Conservation (phyloP, 2,888 invertebrate genomes). For the Lasioglossum leucozonium region DNA sequence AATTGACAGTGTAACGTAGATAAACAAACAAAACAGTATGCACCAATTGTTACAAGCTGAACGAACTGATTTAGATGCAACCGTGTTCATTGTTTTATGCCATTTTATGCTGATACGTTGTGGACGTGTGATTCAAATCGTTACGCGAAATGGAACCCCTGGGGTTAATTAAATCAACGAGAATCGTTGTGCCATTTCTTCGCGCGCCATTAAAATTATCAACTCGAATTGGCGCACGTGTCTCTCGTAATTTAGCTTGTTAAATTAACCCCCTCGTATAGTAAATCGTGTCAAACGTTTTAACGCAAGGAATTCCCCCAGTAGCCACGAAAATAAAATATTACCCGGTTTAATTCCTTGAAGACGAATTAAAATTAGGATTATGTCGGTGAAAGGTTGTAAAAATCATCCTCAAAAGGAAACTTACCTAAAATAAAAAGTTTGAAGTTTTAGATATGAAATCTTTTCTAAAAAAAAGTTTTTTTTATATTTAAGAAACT, state of each 20-base stretch:
- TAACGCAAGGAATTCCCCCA: conserved; percentile 39
- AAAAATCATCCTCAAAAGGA: too few relatives aligned
- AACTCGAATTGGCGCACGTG: conserved; percentile 75
- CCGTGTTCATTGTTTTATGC: conserved; percentile 7
- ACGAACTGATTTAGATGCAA: neutral
- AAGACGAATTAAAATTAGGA: neutral
- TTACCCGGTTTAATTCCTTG: neutral
- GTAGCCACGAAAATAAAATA: conserved; percentile 33
- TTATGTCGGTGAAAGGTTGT: neutral
- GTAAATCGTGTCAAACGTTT: conserved; percentile 51
- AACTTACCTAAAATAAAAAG: too few relatives aligned
- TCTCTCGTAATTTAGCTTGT: conserved; percentile 66
- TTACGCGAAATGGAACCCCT: conserved; percentile 65
- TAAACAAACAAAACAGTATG: neutral
- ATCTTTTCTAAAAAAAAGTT: too few relatives aligned
- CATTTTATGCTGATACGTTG: conserved; percentile 10
- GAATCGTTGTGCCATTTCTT: conserved; percentile 53
- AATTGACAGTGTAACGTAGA: neutral
- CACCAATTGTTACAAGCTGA: neutral
- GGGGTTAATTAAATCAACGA: conserved; percentile 74
- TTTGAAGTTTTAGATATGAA: too few relatives aligned
- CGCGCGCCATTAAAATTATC: conserved; percentile 76
- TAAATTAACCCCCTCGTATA: conserved; percentile 61
- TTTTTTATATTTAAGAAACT: too few relatives aligned
- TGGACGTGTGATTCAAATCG: conserved; percentile 22